These are phyloP conservation scores for Drosophila limbata DNA, from an alignment of 2,888 invertebrate species.

Conservation along the genomic window DNA sequence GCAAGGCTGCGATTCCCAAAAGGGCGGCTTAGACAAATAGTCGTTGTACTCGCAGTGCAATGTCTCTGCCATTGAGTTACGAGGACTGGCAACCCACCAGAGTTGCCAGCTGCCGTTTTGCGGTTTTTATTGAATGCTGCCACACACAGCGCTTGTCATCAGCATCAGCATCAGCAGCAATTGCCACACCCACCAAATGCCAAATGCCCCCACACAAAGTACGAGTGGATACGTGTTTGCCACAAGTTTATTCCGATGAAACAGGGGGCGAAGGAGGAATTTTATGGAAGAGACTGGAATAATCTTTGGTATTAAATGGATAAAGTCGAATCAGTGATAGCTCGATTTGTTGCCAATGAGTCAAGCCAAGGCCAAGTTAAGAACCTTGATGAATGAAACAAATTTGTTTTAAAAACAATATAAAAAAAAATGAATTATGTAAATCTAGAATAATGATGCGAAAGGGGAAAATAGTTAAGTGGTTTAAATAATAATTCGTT, in stretches of 20 bases:
- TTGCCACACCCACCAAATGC: constrained; percentile 17
- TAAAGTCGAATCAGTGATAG: not conserved
- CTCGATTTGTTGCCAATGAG: not conserved
- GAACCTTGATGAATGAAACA: not conserved
- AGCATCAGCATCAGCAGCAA: constrained; percentile 5
- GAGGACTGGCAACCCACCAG: constrained; percentile 4
- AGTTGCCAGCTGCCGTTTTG: constrained; percentile 27
- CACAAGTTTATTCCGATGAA: constrained; percentile 17
- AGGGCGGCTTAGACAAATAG: constrained; percentile 34
- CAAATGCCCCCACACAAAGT: constrained; percentile 20
- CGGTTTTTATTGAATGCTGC: constrained; percentile 41
- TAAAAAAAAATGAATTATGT: not conserved
- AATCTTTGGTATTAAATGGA: not conserved
- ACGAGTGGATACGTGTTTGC: constrained; percentile 7
- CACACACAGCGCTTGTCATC: constrained; percentile 19
- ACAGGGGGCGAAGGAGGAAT: not conserved
- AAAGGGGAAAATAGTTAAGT: too few relatives aligned
- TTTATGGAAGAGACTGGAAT: not conserved
- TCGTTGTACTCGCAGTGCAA: constrained; percentile 19
- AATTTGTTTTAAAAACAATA: not conserved
- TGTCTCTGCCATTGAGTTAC: constrained; percentile 32
- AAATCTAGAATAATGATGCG: too few relatives aligned
- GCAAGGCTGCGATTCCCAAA: constrained; percentile 14
- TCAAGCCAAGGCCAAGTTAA: not conserved
- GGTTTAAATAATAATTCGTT: not conserved